These are phyloP conservation scores for Amaurobius ferox DNA, from an alignment of 2,888 invertebrate genomes.

Conservation along the genomic window DNA sequence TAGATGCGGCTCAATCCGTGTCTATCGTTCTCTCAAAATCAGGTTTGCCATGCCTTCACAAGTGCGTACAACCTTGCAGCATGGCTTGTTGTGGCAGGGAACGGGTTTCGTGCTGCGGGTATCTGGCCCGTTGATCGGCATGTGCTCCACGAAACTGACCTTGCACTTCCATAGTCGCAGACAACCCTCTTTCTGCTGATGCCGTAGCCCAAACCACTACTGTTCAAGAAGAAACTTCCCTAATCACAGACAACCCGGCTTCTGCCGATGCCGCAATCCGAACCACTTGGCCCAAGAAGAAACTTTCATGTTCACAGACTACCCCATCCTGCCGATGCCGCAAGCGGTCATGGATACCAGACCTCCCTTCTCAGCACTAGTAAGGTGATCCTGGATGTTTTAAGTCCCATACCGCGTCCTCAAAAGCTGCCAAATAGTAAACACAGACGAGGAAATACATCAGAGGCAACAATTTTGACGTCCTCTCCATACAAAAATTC, in stretches of 20 bases:
- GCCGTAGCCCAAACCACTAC: too few relatives aligned
- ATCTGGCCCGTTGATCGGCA: neutral
- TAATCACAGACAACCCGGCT: neutral
- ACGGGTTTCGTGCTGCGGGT: too few relatives aligned
- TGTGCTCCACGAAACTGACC: neutral
- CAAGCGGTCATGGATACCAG: neutral
- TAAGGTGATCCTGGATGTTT: neutral
- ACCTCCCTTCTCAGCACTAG: neutral
- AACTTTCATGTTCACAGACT: neutral
- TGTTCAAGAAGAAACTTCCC: neutral
- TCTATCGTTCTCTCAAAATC: slow-evolving; percentile 2
- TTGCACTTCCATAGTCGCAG: neutral
- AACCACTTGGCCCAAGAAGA: neutral
- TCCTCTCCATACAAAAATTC: slow-evolving; percentile 1
- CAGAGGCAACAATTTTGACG: slow-evolving; percentile 1
- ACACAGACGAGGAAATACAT: neutral
- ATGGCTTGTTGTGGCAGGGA: neutral
- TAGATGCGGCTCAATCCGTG: neutral
- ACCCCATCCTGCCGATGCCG: slow-evolving; percentile 1
- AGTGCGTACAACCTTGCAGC: neutral
- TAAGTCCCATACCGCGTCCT: slow-evolving; percentile 1
- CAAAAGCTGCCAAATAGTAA: neutral
- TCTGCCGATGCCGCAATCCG: neutral
- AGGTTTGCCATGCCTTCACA: neutral
- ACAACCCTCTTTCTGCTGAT: too few relatives aligned